Percentiles rank a stretch among this genome's conserved stretches.
Conservation (phyloP, 92 coral and sea anemone genomes). For the Anthopleura xanthogrammica region DNA sequence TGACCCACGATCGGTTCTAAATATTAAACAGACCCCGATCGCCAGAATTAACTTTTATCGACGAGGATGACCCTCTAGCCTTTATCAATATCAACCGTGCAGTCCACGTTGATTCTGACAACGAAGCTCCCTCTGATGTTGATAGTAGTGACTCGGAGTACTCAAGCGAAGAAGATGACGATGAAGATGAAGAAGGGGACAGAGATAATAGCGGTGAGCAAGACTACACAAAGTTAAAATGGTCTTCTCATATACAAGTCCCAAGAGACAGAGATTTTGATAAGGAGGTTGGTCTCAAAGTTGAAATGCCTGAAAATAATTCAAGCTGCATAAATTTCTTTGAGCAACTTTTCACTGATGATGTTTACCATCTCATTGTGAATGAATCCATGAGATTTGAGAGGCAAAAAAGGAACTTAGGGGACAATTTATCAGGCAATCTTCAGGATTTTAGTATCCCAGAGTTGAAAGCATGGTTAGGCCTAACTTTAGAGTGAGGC, state of each 20-base stretch:
- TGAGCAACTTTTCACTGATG: constrained; percentile 33
- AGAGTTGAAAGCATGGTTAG: constrained; percentile 49
- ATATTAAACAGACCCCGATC: no score
- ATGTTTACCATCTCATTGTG: constrained; percentile 41
- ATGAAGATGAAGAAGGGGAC: constrained; percentile 17
- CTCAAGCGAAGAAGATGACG: constrained; percentile 15
- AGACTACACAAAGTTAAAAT: constrained; percentile 24
- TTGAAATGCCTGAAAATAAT: constrained; percentile 1
- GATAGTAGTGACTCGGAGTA: constrained; percentile 7
- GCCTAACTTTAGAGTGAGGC: no score
- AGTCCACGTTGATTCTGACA: constrained; percentile 35
- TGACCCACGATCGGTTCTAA: no score
- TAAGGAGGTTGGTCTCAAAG: constrained; percentile 39
- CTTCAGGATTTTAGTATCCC: constrained; percentile 30
- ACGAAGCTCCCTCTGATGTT: constrained; percentile 21
- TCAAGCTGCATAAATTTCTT: constrained; percentile 31
- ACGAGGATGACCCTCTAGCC: constrained; percentile 31
- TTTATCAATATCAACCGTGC: constrained; percentile 5
- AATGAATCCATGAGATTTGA: constrained; percentile 39
- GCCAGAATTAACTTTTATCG: constrained; percentile 25
- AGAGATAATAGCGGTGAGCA: not conserved
- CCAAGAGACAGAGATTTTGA: constrained; percentile 25
- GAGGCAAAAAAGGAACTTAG: constrained; percentile 41
- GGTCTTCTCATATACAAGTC: constrained; percentile 25
- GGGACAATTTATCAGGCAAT: constrained; percentile 19